These are phyloP conservation scores for Girardia tigrina DNA, from an alignment of 2,888 invertebrate species.

Conservation along the genomic window DNA sequence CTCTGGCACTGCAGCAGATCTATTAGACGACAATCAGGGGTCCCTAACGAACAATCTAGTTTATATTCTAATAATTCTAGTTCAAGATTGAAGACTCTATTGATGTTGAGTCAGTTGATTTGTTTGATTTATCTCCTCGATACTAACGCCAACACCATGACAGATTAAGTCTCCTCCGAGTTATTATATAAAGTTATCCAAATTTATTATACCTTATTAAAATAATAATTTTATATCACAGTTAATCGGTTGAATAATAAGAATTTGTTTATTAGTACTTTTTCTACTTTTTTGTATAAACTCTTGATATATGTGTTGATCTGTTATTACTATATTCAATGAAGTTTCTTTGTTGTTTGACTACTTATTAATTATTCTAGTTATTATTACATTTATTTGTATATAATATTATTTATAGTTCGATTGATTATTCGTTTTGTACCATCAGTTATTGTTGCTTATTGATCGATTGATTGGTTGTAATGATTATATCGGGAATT, in stretches of 20 bases:
- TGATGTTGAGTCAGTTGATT: not conserved
- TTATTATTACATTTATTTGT: slow-evolving; percentile 13
- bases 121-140: not conserved
- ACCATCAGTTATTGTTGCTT: not conserved
- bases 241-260: too few species aligned
- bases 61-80: not conserved
- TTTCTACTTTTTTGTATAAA: not conserved
- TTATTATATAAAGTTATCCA: too few species aligned
- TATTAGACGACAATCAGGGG: not conserved
- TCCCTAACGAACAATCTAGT: not conserved
- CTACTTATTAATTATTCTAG: not conserved
- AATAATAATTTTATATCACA: too few species aligned
- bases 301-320: slow-evolving; percentile 12
- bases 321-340: not conserved
- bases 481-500: not conserved
- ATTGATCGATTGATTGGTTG: not conserved
- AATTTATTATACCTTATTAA: too few species aligned
- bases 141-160: not conserved
- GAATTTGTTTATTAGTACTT: not conserved
- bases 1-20: slow-evolving; percentile 1
- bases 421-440: not conserved
- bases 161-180: not conserved
- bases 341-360: not conserved
- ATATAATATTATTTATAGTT: not conserved
- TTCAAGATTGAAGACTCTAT: not conserved